These are phyloP conservation scores for Eupeodes latifasciatus DNA, from an alignment of 2,888 invertebrate species.

Conservation along the genomic window DNA sequence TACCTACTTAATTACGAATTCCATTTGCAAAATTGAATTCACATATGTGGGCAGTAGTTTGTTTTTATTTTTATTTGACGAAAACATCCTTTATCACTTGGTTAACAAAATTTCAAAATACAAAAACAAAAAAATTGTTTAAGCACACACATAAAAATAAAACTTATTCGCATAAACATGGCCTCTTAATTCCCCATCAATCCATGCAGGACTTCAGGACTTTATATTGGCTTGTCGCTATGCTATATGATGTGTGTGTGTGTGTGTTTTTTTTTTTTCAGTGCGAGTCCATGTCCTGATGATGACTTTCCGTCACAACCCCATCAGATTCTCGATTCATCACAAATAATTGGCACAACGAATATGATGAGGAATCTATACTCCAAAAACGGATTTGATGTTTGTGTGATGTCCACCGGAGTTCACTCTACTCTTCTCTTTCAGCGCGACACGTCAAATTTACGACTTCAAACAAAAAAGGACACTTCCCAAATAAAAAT, in stretches of 20 bases:
- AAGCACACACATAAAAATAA: constrained; percentile 40
- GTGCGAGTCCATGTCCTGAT: neutral
- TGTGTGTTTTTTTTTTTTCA: constrained; percentile 5
- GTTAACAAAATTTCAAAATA: neutral
- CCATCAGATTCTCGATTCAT: constrained; percentile 41
- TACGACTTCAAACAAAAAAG: constrained; percentile 29
- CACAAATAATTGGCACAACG: constrained; percentile 65
- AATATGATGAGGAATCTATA: constrained; percentile 56
- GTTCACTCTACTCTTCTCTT: neutral
- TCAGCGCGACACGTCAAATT: constrained; percentile 34
- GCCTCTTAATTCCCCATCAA: constrained; percentile 59
- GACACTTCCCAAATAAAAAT: constrained; percentile 31
- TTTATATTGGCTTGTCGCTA: constrained; percentile 27
- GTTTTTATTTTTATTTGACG: neutral
- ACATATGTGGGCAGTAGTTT: constrained; percentile 17
- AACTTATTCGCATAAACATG: constrained; percentile 46
- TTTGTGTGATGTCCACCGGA: neutral
- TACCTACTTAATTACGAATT: constrained; percentile 51
- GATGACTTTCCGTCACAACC: constrained; percentile 20
- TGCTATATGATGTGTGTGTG: neutral
- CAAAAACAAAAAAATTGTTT: constrained; percentile 17
- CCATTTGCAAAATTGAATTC: constrained; percentile 64
- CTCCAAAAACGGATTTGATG: constrained; percentile 41
- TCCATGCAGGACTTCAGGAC: constrained; percentile 27
- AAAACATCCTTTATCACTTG: constrained; percentile 38